Base-by-base conservation (phyloP, 2,888 invertebrate species). In the Volucella inanis region DNA sequence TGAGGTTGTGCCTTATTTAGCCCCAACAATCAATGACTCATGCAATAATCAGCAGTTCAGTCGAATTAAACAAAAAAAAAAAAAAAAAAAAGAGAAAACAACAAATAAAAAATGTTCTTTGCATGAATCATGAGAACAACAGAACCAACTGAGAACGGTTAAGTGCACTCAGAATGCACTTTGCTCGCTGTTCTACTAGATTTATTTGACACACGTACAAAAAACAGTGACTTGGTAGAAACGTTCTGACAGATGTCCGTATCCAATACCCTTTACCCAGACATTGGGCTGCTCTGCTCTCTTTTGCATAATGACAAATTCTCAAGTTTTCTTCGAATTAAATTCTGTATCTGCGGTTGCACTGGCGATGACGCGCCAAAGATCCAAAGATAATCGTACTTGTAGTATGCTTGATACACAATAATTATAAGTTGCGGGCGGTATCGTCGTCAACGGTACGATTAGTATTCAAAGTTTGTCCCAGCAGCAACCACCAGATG, bases 391-490 rank as follows among this genome's bases (percentile, higher is more conserved):
- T 31, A 31, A 4, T 31, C 31, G 4, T 2, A 22, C 2, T 22
- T 3, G 18, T 31, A 31, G 31, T 31, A 31, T 31, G 31, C 31
- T 31, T 31, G 31, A 0, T 31, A 31, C 31, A 31, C 54, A 75
- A 62, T 75, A 68, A 52, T 76, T 67, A 65, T 43, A 54, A 54
- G 15, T 70, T 67, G 59, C 57, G 14, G 38, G 3, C 52, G 47
- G 43, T 38, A 31, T 31, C 6, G 6, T 31, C 31, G 31, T 31
- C 31, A 31, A 31, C 15, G 1, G 41, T 15, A 12, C 39, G 52
- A 78, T 79, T 83, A 84, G 50, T 70, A 84, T 84, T 64, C 83
- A 75, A 68, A 72, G 70, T 47, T 47, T 59, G 75, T 75, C 70
- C 57, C 54, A n/a, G 11, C 50, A 59, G 62, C 47, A 49, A 45